A percentile compares a stretch with the other conserved stretches of the same genome.
phyloP scores from a whole-genome alignment of 2,888 invertebrate genomes.

The Drosophila anomelani region DNA sequence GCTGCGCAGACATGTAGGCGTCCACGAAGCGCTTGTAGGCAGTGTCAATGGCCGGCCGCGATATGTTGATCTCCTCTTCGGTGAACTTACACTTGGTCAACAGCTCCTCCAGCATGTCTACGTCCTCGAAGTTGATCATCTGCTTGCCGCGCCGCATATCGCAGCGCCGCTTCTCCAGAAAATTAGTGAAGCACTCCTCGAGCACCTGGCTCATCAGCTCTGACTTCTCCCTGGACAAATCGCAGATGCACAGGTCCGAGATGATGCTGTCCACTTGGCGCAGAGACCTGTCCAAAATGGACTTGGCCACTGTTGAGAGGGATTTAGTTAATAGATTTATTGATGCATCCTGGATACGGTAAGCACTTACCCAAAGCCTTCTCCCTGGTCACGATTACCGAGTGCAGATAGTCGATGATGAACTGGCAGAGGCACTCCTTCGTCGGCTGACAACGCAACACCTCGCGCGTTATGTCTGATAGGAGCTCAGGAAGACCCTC shows the following conservation, averaged over 20 bases:
- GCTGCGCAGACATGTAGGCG: slow-evolving; percentile 78
- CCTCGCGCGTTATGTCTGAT: slow-evolving; percentile 90
- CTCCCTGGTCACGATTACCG: slow-evolving; percentile 88
- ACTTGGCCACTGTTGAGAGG: slow-evolving; percentile 64
- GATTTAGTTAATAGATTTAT: not conserved
- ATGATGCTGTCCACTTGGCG: slow-evolving; percentile 81
- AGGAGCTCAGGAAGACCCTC: slow-evolving; percentile 89
- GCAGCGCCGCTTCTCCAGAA: slow-evolving; percentile 74
- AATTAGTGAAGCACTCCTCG: slow-evolving; percentile 81
- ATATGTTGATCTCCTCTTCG: slow-evolving; percentile 74
- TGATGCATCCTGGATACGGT: no score
- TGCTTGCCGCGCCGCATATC: slow-evolving; percentile 66
- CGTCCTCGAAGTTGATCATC: slow-evolving; percentile 70
- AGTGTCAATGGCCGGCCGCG: slow-evolving; percentile 78
- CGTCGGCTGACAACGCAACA: slow-evolving; percentile 88
- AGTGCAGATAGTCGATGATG: slow-evolving; percentile 89
- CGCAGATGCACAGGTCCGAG: slow-evolving; percentile 77
- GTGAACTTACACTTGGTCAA: slow-evolving; percentile 79
- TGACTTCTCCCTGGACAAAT: slow-evolving; percentile 74
- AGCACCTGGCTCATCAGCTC: slow-evolving; percentile 73
- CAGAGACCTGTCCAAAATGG: slow-evolving; percentile 76
- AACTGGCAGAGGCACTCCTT: slow-evolving; percentile 87
- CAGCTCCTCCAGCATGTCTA: slow-evolving; percentile 81
- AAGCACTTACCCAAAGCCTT: slow-evolving; percentile 74
- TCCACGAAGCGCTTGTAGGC: slow-evolving; percentile 82